A percentile compares a stretch with the other conserved stretches of the same genome.
Conservation (phyloP, 2,797 vertebrate species). For the Chiropotes sagulatus region DNA sequence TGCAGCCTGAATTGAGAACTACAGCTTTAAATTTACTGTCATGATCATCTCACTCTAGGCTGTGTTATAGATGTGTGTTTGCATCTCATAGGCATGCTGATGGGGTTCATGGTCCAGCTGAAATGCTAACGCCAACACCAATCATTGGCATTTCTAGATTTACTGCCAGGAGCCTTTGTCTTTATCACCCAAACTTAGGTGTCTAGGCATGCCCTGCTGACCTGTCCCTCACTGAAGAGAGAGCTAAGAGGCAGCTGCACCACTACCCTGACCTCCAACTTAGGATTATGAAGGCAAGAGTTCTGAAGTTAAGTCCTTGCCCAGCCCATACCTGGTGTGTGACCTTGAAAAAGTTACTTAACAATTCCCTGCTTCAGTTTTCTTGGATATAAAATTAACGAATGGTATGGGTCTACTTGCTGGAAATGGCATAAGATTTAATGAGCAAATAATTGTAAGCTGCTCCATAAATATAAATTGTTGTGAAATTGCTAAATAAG, state of each 20-base stretch:
- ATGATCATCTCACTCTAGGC: neutral
- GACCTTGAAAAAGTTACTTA: slow-evolving; percentile 46
- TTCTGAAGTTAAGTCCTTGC: neutral
- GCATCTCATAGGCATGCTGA: neutral
- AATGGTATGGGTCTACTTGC: slow-evolving; percentile 40
- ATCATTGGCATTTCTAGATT: neutral
- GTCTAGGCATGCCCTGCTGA: neutral
- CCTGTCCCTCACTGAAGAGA: neutral
- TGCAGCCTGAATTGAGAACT: neutral
- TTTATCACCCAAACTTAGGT: neutral
- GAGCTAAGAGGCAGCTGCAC: neutral
- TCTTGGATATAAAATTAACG: slow-evolving; percentile 44
- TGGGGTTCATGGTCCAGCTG: neutral
- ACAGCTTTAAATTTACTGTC: neutral
- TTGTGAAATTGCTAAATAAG: slow-evolving; percentile 61
- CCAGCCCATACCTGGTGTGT: neutral
- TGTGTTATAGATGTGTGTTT: neutral
- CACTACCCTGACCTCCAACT: neutral
- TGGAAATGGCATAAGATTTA: slow-evolving; percentile 59
- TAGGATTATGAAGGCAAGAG: neutral
- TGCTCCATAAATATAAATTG: slow-evolving; percentile 52
- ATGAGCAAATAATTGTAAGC: slow-evolving; percentile 68
- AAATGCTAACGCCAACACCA: neutral
- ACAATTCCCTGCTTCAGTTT: slow-evolving; percentile 23
- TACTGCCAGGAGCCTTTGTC: neutral